Evolutionary conservation across 53 echinoderm and acorn worm genomes (phyloP).

Genomic region (Temnopleurus reevesii): DNA sequence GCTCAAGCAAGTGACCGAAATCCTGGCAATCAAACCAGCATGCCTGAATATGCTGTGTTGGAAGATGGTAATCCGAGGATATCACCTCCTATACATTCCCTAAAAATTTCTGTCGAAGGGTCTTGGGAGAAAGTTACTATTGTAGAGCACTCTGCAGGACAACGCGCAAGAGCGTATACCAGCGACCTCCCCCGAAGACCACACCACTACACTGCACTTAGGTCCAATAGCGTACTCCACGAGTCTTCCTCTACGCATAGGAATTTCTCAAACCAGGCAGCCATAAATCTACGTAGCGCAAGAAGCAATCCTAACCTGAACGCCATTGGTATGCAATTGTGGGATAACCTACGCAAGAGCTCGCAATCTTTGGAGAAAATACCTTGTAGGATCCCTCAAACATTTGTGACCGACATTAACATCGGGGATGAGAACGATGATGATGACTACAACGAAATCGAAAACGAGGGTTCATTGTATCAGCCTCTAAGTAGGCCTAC

Average conservation of each 20-base stretch:
- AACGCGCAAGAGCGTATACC: not conserved
- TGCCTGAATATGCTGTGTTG: not conserved
- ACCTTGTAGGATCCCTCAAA: not conserved
- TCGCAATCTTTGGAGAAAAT: not conserved
- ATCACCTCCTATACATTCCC: not conserved
- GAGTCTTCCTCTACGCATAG: not conserved
- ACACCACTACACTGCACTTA: not conserved
- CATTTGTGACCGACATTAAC: not conserved
- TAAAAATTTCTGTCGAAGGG: not conserved
- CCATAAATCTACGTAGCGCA: not conserved
- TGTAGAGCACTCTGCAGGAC: not conserved
- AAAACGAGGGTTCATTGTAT: not conserved
- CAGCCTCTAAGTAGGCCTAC: not conserved
- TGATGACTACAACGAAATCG: not conserved
- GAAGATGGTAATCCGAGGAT: not conserved
- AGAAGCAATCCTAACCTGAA: conserved; percentile 15
- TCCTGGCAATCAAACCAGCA: not conserved
- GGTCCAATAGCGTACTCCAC: not conserved
- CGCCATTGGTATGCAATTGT: not conserved
- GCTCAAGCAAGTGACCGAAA: not conserved
- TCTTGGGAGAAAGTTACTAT: not conserved
- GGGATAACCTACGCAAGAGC: not conserved
- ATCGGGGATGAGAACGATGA: not conserved
- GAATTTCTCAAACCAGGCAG: not conserved
- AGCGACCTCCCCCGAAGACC: not conserved